Conservation (phyloP, 2,888 invertebrate species). For the Parascotia fuliginaria region DNA sequence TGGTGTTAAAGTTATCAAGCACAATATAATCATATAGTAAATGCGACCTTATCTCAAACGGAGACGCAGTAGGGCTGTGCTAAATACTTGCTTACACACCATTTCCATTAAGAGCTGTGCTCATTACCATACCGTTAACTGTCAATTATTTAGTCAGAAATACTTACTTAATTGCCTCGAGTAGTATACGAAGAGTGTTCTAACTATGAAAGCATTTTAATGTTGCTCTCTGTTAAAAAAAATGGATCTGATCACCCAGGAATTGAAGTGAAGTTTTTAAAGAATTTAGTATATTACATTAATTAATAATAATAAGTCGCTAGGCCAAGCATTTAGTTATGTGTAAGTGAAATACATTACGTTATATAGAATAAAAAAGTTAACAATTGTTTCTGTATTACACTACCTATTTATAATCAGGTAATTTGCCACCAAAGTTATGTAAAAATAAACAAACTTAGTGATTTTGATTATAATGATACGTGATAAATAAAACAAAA, state of each 20-base stretch:
- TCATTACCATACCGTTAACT: slow-evolving; percentile 34
- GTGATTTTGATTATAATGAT: no score
- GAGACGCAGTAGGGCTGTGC: neutral
- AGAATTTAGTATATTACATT: no score
- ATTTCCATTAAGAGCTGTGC: slow-evolving; percentile 42
- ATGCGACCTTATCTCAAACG: neutral
- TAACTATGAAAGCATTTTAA: neutral
- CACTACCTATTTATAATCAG: no score
- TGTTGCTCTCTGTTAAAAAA: neutral
- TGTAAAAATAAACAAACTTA: no score
- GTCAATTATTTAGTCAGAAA: slow-evolving; percentile 16
- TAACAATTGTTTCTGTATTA: no score
- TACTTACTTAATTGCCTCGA: slow-evolving; percentile 4
- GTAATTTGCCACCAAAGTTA: no score
- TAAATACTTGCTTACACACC: slow-evolving; percentile 26
- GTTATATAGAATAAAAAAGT: no score
- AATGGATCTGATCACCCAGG: neutral
- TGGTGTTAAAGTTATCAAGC: no score
- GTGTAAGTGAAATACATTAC: no score
- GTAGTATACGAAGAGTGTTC: neutral
- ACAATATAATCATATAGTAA: neutral
- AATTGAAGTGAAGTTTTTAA: neutral
- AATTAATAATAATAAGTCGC: no score
- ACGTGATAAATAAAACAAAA: neutral
- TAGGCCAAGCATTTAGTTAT: no score